Evolutionary conservation across 2,113 vertebrate genomes (phyloP).

Genomic region (Amazona guildingii): DNA sequence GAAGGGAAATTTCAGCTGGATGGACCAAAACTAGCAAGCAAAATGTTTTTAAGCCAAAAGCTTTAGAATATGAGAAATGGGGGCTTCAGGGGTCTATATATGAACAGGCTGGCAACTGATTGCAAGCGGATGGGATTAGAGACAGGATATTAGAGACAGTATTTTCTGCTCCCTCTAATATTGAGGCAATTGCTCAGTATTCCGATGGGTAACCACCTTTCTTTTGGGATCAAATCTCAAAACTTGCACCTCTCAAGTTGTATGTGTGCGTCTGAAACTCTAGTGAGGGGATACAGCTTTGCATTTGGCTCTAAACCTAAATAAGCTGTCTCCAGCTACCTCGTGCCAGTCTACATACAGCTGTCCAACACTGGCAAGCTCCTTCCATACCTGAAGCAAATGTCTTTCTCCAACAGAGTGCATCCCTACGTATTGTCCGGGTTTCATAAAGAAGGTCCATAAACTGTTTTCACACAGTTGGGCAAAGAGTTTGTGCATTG

Average conservation of each 20-base stretch:
- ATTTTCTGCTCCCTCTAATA: not conserved
- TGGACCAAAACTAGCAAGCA: not conserved
- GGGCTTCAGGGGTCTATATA: not conserved
- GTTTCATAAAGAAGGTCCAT: not conserved
- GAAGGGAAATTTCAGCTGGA: not conserved
- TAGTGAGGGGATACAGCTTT: not conserved
- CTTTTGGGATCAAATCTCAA: not conserved
- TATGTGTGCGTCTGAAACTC: not conserved
- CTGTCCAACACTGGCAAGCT: not conserved
- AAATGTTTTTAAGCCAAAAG: not conserved
- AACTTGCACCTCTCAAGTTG: not conserved
- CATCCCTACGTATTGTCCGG: rapidly evolving
- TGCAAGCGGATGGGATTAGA: not conserved
- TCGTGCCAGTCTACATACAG: not conserved
- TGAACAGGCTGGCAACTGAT: not conserved
- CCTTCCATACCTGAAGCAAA: not conserved
- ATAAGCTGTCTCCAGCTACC: not conserved
- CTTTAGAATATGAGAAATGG: not conserved
- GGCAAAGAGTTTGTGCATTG: not conserved
- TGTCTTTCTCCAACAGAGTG: not conserved
- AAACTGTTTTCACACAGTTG: not conserved
- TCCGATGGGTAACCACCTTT: not conserved
- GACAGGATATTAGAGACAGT: rapidly evolving
- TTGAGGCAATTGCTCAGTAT: not conserved
- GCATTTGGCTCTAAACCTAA: not conserved